Evolutionary conservation across 2,797 vertebrate species (phyloP), one percentile per base, ranked within the genome.

Genomic region (Vultur gryphus): DNA sequence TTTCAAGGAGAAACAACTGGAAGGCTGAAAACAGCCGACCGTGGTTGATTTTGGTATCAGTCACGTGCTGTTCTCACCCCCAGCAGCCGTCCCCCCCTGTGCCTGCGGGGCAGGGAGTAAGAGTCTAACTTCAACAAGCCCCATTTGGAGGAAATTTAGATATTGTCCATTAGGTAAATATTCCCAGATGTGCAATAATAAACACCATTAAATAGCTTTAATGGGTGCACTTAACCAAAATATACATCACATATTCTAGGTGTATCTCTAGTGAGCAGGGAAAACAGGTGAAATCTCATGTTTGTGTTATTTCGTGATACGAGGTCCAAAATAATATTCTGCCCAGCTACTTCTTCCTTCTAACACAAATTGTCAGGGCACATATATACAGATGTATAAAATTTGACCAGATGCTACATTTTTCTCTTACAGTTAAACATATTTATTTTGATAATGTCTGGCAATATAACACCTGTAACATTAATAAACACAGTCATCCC

Each of bases 361-460:
- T 72, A 37, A 85, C 23, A 89, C 20, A 43, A 86, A 69, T 51
- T 83, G 2, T 58, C 49, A 70, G 58, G 71, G 39, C 16, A 24
- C 51, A 44, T 57, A 41, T 31, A 39, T 48, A 57, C 19, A 89
- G 84, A 84, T 41, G 24, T 76, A 29, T 66, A 55, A 92, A 51
- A 67, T 65, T 28, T 35, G 64, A 78, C 84, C n/a, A 93, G 77
- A 93, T 95, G 83, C 33, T 44, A 43, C 35, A 26, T 94, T 96
- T 96, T 93, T 82, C 76, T 93, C 95, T 87, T 80, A 84, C 55
- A 73, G 59, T 29, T 83, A 83, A 65, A n/a, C 12, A 41, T 84
- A 84, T 87, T 94, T 96, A 67, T 97, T 96, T 96, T 84, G 92
- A 96, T 95, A 95, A 84, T 51, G 16, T 87, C 80, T 96, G 86